Evolutionary conservation across 1,140 invertebrate species (phyloP).

Genomic region (Aphis gossypii): DNA sequence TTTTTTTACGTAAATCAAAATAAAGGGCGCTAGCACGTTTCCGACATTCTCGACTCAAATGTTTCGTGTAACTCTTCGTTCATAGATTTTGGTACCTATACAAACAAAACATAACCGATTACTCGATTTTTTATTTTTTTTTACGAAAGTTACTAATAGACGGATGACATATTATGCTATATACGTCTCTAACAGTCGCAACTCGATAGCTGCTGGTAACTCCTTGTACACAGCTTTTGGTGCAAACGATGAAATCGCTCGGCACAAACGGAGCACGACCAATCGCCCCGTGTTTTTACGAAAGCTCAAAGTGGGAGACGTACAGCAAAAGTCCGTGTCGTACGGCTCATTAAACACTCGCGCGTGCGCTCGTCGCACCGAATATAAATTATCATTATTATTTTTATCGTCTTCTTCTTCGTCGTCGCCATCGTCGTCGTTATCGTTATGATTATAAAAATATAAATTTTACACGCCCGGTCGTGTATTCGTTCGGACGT

Average conservation of each 20-base stretch:
- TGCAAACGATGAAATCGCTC: neutral
- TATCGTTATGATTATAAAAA: constrained; percentile 19
- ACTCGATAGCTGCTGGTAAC: no score
- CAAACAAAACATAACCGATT: no score
- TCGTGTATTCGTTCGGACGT: neutral
- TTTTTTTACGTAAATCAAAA: no score
- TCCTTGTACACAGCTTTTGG: no score
- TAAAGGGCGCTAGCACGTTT: no score
- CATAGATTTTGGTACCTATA: no score
- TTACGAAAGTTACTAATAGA: no score
- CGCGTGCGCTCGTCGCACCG: neutral
- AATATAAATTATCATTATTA: constrained; percentile 23
- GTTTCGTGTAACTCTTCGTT: no score
- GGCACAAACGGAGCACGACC: neutral
- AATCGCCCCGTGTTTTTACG: neutral
- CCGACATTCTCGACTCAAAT: no score
- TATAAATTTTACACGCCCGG: constrained; percentile 14
- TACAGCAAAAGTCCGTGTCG: neutral
- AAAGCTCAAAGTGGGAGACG: neutral
- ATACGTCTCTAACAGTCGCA: no score
- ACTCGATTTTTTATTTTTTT: no score
- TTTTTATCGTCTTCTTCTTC: neutral
- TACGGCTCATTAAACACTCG: neutral
- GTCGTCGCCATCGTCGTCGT: neutral
- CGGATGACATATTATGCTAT: no score